Conservation (phyloP, 64 coral and sea anemone genomes). For the Exaiptasia diaphana region DNA sequence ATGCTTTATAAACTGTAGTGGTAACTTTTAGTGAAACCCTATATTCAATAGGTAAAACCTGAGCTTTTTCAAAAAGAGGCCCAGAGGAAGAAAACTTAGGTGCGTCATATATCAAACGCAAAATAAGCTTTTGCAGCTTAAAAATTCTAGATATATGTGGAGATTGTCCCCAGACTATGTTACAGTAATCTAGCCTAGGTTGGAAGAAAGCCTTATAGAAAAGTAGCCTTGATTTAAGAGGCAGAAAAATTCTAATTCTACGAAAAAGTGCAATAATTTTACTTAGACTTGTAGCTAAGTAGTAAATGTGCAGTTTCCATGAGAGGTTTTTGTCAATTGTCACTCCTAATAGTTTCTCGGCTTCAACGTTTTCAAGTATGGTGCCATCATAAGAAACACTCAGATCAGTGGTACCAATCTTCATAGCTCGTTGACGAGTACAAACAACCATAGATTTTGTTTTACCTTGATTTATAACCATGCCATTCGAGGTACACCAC, state of each 20-base stretch:
- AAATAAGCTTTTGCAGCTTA: neutral
- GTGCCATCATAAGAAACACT: too few relatives aligned
- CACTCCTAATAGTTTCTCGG: too few relatives aligned
- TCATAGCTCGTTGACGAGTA: too few relatives aligned
- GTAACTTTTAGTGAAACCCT: too few relatives aligned
- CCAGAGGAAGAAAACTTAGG: neutral
- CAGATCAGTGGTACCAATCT: too few relatives aligned
- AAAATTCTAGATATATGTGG: neutral
- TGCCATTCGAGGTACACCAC: too few relatives aligned
- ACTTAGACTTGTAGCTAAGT: too few relatives aligned
- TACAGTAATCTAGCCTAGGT: neutral
- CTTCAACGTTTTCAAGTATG: too few relatives aligned
- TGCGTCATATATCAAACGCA: neutral
- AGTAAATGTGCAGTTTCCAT: too few relatives aligned
- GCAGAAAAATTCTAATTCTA: constrained; percentile 3
- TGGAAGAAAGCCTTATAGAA: neutral
- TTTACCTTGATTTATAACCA: too few relatives aligned
- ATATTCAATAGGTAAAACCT: constrained; percentile 5
- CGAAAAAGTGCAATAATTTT: neutral
- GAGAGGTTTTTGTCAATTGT: too few relatives aligned
- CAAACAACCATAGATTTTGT: too few relatives aligned
- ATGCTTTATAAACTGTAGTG: neutral
- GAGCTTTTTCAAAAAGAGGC: neutral
- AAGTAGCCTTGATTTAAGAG: neutral
- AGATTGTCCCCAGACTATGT: neutral